phyloP scores from a whole-genome alignment of 2,888 invertebrate species.

The Merodon equestris region DNA sequence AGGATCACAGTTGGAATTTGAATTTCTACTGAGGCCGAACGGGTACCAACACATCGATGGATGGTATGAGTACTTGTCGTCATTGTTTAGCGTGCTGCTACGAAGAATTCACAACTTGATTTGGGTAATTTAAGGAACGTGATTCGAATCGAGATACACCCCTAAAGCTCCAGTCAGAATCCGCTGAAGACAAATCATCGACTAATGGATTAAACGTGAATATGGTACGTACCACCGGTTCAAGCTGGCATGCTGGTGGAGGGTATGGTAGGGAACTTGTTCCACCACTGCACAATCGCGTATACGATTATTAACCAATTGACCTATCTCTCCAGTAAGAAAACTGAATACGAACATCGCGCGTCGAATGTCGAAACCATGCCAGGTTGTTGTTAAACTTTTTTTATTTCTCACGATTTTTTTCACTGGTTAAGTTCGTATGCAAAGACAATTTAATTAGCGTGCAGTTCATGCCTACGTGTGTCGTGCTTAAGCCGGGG shows the following conservation, averaged over 20 bases:
- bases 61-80: no score
- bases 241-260: no score
- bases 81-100: no score
- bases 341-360: background rate
- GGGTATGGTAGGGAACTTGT: background rate
- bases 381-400: slow-evolving; percentile 29
- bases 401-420: no score
- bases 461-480: slow-evolving; percentile 6
- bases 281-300: background rate
- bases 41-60: no score
- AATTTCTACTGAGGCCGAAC: no score
- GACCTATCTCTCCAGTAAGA: slow-evolving; percentile 48
- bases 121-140: slow-evolving; percentile 46
- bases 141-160: no score
- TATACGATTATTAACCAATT: slow-evolving; percentile 38
- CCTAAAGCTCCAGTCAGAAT: slow-evolving; percentile 6
- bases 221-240: slow-evolving; percentile 2
- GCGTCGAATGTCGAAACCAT: slow-evolving; percentile 20
- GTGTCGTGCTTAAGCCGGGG: slow-evolving; percentile 42
- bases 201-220: slow-evolving; percentile 40
- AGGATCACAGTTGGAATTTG: no score
- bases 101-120: slow-evolving; percentile 40
- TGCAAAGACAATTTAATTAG: slow-evolving; percentile 57
- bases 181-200: slow-evolving; percentile 19
- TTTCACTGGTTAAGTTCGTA: background rate